Conservation (phyloP, 1,140 invertebrate species). For the Sycophila sp. region DNA sequence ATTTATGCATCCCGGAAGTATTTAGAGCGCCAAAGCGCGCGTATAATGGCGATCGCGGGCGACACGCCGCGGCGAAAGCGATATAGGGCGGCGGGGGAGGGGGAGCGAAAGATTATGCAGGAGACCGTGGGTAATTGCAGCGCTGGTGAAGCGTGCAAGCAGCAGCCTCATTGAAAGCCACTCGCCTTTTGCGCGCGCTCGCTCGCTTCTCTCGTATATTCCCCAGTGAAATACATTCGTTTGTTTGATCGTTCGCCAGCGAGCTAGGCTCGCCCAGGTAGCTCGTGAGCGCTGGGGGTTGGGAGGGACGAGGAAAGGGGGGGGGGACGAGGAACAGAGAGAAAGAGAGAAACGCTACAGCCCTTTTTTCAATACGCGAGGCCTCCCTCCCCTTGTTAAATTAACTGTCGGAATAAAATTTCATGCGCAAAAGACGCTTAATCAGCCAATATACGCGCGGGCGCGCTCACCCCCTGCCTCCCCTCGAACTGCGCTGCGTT, state of each 20-base stretch:
- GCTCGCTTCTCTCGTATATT: slow-evolving; percentile 2
- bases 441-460: slow-evolving; percentile 32
- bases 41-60: slow-evolving; percentile 19
- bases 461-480: not conserved
- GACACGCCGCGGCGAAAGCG: slow-evolving; percentile 1
- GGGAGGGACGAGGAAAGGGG: no score
- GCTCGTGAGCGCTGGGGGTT: no score
- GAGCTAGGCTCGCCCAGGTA: not conserved
- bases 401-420: slow-evolving; percentile 45
- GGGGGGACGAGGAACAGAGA: no score
- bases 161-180: slow-evolving; percentile 23
- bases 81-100: not conserved
- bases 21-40: not conserved
- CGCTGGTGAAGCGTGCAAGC: slow-evolving; percentile 6
- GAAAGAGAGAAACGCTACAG: not conserved
- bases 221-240: slow-evolving; percentile 33
- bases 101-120: slow-evolving; percentile 26
- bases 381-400: slow-evolving; percentile 33
- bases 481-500: not conserved
- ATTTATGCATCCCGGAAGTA: slow-evolving; percentile 29
- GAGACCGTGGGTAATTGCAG: slow-evolving; percentile 1
- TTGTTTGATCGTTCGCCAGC: not conserved
- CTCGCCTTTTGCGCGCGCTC: slow-evolving; percentile 11
- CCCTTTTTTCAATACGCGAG: slow-evolving; percentile 34
- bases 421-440: slow-evolving; percentile 39